Base-by-base conservation (phyloP, 1,140 invertebrate species). In the Meloidogyne hapla region DNA sequence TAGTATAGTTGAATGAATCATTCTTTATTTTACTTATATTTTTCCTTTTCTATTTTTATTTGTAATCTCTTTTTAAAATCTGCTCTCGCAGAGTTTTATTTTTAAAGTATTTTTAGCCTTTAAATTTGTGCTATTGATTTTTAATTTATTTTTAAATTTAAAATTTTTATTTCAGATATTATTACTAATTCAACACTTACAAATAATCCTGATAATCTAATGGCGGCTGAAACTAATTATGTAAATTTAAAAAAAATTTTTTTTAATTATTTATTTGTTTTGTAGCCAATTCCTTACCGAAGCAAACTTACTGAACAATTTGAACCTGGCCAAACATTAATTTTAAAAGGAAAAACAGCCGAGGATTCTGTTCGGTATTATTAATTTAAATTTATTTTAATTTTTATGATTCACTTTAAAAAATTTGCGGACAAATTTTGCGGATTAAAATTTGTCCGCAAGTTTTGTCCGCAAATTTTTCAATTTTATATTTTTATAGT, bases 291-390 rank as follows among this genome's bases (percentile, higher is more conserved):
- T 74, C 84, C 84, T 48, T 85, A 85, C 78, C 84, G 85, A 69
- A 82, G 80, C 67, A 82, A 86, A 75, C 76, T 85, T 21, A 75
- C 77, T 48, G 84, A 85, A 74, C 81, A 77, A 6, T 87, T 85
- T 62, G 85, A 85, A 75, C 84, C 84, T 23, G 84, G 84, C 69
- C 84, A 85, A 69, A 85, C 84, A 12, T 77, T 85, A 45, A 87
- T 87, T 63, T 80, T 85, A 25, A 87, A 85, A 77, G 84, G 84
- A 61, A 85, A 85, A 68, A 85, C 84, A 61, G 83, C 79, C 68
- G 83, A 84, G 70, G 83, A 84, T 56, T 84, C 83, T 9, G 79
- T 83, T 40, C 76, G 81, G 80, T 81, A 76, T 64, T 81, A n/a
- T n/a, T n/a, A n/a, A n/a, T n/a, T n/a, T n/a, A n/a, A n/a, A n/a